Evolutionary conservation across 2,888 invertebrate genomes (phyloP).

Genomic region (Crematogaster levior): DNA sequence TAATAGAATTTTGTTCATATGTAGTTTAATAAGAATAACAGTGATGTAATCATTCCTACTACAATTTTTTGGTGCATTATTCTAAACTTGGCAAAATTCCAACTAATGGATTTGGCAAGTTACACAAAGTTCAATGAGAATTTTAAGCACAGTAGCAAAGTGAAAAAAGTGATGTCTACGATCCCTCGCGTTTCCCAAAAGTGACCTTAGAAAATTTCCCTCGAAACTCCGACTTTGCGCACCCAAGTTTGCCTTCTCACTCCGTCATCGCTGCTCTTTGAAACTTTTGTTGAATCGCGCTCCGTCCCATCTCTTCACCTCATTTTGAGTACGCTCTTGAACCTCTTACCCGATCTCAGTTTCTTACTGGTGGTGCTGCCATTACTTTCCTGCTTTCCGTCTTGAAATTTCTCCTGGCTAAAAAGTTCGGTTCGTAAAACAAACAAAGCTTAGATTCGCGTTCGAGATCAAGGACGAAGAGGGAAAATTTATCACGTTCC

Average conservation of each 20-base stretch:
- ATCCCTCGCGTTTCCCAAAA: constrained; percentile 28
- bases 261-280: constrained; percentile 44
- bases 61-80: neutral
- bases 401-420: constrained; percentile 26
- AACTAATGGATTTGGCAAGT: constrained; percentile 3
- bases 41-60: neutral
- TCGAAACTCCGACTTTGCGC: constrained; percentile 24
- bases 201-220: constrained; percentile 46
- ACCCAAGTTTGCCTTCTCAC: constrained; percentile 36
- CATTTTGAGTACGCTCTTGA: constrained; percentile 52
- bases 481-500: constrained; percentile 10
- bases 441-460: constrained; percentile 32
- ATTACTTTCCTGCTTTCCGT: constrained; percentile 60
- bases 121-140: constrained; percentile 22
- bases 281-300: constrained; percentile 45
- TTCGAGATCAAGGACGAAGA: constrained; percentile 24
- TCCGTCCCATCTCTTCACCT: constrained; percentile 18
- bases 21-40: neutral
- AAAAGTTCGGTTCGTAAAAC: constrained; percentile 41
- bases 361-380: constrained; percentile 57
- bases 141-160: neutral
- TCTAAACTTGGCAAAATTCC: neutral
- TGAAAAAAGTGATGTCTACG: constrained; percentile 4
- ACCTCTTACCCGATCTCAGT: constrained; percentile 53
- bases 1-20: neutral